Base-by-base conservation (phyloP, 2,888 invertebrate genomes). In the Rhodophaea formosa region DNA sequence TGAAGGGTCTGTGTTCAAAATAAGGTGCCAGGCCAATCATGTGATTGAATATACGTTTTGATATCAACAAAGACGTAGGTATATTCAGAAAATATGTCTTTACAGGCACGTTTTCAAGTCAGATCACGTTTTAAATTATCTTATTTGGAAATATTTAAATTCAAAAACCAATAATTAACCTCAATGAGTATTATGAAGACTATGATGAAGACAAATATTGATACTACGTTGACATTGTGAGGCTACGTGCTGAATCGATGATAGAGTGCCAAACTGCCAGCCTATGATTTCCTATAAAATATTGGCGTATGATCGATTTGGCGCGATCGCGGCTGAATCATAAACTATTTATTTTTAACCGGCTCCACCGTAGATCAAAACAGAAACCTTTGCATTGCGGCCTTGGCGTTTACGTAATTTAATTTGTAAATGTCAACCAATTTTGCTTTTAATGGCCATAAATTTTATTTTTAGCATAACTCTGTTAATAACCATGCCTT, bases 221-320 rank as follows among this genome's bases (percentile, higher is more conserved):
- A n/a, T n/a, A n/a, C n/a, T n/a, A n/a, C n/a, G n/a, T n/a, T n/a
- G n/a, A n/a, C n/a, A n/a, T n/a, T n/a, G n/a, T n/a, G 12, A 39
- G 35, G 35, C 10, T 8, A 35, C 10, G 35, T 2, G 0, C 12
- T 35, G 35, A 10, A 35, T 35, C 35, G 35, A 8, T 35, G 35
- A n/a, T 35, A 35, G 8, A 35, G 8, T 10, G 45, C 10, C 46
- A 45, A 15, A 60, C 14, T 49, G 49, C 49, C 49, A 49, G 32
- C 32, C 32, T 32, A 49, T 32, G 10, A 32, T 49, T 49, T 49
- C 49, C 49, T 32, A 32, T 10, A 5, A 30, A 32, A 49, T 32
- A 49, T 49, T 49, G 49, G 49, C 49, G 3, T 14, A 15, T 43
- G 43, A 29, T 53, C 29, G 53, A 53, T 43, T 49, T 49, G 49